Evolutionary conservation across 2,888 invertebrate species (phyloP).

Genomic region (Hoplodrina ambigua): DNA sequence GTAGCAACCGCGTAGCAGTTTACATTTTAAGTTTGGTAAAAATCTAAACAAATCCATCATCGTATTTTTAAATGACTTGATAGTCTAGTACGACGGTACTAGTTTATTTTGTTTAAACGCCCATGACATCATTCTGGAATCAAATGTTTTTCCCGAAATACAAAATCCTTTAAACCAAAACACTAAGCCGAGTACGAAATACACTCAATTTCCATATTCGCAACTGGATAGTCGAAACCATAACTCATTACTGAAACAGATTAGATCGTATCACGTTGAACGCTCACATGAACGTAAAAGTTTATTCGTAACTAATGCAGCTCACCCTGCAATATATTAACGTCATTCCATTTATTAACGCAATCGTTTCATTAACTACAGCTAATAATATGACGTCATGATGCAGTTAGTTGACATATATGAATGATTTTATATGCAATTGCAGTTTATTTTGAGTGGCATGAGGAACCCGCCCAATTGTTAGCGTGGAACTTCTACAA

Average conservation of each 20-base stretch:
- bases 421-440: conserved; percentile 30
- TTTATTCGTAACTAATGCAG: conserved; percentile 51
- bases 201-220: conserved; percentile 30
- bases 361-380: conserved; percentile 26
- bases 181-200: background rate
- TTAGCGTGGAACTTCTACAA: background rate
- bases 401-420: conserved; percentile 35
- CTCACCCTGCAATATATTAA: conserved; percentile 47
- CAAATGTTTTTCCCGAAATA: background rate
- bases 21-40: no score
- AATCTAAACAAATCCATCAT: no score
- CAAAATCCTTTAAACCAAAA: background rate
- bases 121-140: background rate
- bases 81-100: background rate
- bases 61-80: background rate
- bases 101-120: no score
- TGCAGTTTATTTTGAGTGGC: conserved; percentile 3
- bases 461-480: background rate
- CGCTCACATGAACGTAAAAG: conserved; percentile 48
- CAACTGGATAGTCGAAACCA: conserved; percentile 41
- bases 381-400: conserved; percentile 46
- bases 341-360: conserved; percentile 52
- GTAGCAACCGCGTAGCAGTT: no score
- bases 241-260: conserved; percentile 53
- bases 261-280: conserved; percentile 53